A percentile compares a stretch with the other conserved stretches of the same genome.
phyloP scores from a whole-genome alignment of 2,888 invertebrate species.

The Alentia gelatinosa region DNA sequence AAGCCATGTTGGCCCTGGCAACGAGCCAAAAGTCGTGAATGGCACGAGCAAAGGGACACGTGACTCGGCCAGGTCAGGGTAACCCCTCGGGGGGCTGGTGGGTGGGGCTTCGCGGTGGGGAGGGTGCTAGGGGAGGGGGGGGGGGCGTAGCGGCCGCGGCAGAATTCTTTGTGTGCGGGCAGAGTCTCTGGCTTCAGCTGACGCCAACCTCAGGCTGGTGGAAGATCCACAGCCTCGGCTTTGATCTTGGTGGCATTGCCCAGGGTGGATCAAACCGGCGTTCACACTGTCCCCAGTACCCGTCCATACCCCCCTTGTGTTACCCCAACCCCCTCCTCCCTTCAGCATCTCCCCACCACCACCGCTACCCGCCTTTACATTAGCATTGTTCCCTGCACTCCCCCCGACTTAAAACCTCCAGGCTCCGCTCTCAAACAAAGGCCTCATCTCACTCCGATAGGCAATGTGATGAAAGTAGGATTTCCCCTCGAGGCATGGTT shows the following conservation, averaged over 20 bases:
- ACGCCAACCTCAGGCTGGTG: neutral
- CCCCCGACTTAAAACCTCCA: neutral
- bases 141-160: neutral
- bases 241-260: neutral
- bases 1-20: conserved; percentile 45
- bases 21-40: conserved; percentile 45
- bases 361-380: neutral
- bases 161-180: conserved; percentile 8
- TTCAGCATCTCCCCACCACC: neutral
- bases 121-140: neutral
- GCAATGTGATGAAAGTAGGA: conserved; percentile 5
- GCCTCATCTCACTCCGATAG: neutral
- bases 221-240: neutral
- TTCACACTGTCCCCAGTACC: conserved; percentile 4
- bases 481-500: neutral
- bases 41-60: conserved; percentile 35
- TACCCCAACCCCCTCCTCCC: neutral
- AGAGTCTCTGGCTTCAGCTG: neutral
- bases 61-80: conserved; percentile 20
- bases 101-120: neutral
- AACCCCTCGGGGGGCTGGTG: neutral
- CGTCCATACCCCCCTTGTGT: neutral
- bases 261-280: neutral
- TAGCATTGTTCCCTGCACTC: neutral
- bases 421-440: neutral